Evolutionary conservation across 2,113 vertebrate species (phyloP).

Genomic region (Rhabdomys dilectus): DNA sequence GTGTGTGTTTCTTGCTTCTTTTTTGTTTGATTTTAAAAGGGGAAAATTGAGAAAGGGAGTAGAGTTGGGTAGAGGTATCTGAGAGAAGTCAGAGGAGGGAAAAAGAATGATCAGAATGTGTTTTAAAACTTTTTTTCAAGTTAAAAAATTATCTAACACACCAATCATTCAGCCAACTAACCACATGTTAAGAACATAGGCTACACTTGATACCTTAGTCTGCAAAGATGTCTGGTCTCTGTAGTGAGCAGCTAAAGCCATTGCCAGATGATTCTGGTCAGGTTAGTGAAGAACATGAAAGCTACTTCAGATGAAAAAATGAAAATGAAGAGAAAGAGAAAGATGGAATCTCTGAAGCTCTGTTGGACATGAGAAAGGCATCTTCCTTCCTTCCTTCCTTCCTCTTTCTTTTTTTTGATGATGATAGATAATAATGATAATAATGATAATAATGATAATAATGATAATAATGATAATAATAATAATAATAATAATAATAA

Average conservation of each 20-base stretch:
- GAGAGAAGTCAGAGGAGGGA: not conserved
- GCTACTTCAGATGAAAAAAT: not conserved
- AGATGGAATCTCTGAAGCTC: not conserved
- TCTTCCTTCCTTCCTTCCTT: no score
- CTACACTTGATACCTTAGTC: not conserved
- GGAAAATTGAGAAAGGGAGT: not conserved
- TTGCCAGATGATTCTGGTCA: not conserved
- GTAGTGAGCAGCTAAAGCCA: not conserved
- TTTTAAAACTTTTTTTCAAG: not conserved
- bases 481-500: no score
- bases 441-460: no score
- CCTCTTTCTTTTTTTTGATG: no score
- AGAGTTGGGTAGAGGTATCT: not conserved
- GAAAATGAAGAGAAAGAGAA: not conserved
- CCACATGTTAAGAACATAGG: not conserved
- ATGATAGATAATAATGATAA: no score
- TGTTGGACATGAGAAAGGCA: not conserved
- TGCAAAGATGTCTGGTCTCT: not conserved
- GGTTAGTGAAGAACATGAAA: not conserved
- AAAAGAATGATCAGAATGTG: not conserved
- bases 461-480: no score
- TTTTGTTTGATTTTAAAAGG: constrained; percentile 2
- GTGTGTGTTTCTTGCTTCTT: not conserved
- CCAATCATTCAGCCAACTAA: not conserved
- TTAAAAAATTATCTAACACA: not conserved